Evolutionary conservation across 2,888 invertebrate genomes (phyloP), one percentile per base, ranked within the genome.

Genomic region (Leucoptera coffeella): DNA sequence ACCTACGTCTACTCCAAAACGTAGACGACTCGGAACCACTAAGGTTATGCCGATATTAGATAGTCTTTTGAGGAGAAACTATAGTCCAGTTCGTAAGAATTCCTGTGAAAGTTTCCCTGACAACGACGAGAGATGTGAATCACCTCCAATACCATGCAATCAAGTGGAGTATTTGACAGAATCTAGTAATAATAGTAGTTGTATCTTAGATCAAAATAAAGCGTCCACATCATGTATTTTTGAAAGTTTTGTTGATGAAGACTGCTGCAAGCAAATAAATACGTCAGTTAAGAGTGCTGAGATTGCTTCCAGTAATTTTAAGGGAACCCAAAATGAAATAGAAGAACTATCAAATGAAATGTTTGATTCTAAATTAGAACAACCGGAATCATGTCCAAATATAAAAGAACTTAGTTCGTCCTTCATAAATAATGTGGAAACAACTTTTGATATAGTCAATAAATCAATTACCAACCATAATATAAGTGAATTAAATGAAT

Each of bases 381-480:
- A 14, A 14, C 43, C 45, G 30, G 43, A 49, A 30, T 35, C 29
- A 14, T 32, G 31, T 23, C 31, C 29, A 14, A 42, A 45, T 38
- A 34, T 40, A 29, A 28, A 37, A 9, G 23, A 28, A 12, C 15
- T 2, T 25, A 36, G 34, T 23, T 34, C 39, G 31, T 29, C 43
- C 8, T 30, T 40, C 22, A 42, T 35, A 32, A 48, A 42, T 35
- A 47, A 42, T 43, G 50, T 56, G 33, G 55, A 49, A 37, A 50
- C 52, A 39, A 69, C 56, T 42, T 77, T 77, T 48, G 53, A 74
- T 37, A 42, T 54, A 22, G 46, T 75, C 14, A 75, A 76, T 49
- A 53, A 65, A 29, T 69, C 75, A 4, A 72, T 78, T 37, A 59
- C 53, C 40, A 51, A 60, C 22, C 45, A 8, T 17, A 32, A 23